A percentile compares a stretch with the other conserved stretches of the same genome.
Evolutionary conservation across 92 coral and sea anemone species (phyloP).

Genomic region (Siderastrea radians): DNA sequence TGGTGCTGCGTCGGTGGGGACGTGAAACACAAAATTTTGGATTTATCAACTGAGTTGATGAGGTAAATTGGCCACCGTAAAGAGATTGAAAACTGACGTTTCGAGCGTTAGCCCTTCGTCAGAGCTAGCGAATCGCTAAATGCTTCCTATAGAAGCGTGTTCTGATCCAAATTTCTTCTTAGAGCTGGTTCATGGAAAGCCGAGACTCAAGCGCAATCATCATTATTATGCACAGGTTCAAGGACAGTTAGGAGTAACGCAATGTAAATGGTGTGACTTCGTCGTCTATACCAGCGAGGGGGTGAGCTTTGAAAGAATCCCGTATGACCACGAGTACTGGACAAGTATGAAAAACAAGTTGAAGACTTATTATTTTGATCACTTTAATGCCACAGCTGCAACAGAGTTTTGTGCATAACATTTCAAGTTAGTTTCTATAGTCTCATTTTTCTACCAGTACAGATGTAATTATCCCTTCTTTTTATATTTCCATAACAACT

Average conservation of each 20-base stretch:
- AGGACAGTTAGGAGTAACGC: slow-evolving; percentile 16
- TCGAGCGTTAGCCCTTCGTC: too few species aligned
- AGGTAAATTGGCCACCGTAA: too few species aligned
- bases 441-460: background rate
- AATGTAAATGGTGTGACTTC: slow-evolving; percentile 11
- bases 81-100: too few species aligned
- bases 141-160: too few species aligned
- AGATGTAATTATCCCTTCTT: background rate
- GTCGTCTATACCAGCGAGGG: slow-evolving; percentile 10
- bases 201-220: slow-evolving; percentile 22
- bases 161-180: too few species aligned
- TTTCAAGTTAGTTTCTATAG: background rate
- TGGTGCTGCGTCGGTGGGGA: too few species aligned
- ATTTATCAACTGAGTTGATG: too few species aligned
- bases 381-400: slow-evolving; percentile 31
- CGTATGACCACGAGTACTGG: slow-evolving; percentile 41
- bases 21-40: too few species aligned
- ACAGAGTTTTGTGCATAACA: slow-evolving; percentile 23
- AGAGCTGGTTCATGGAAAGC: background rate
- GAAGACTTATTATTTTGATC: slow-evolving; percentile 23
- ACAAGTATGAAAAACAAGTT: slow-evolving; percentile 13
- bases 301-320: slow-evolving; percentile 3
- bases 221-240: slow-evolving; percentile 45
- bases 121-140: too few species aligned
- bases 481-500: background rate